Percentiles rank a stretch among this genome's conserved stretches.
These are phyloP conservation scores for Tautogolabrus adspersus DNA, from an alignment of 2,113 vertebrate genomes.

Conservation along the genomic window DNA sequence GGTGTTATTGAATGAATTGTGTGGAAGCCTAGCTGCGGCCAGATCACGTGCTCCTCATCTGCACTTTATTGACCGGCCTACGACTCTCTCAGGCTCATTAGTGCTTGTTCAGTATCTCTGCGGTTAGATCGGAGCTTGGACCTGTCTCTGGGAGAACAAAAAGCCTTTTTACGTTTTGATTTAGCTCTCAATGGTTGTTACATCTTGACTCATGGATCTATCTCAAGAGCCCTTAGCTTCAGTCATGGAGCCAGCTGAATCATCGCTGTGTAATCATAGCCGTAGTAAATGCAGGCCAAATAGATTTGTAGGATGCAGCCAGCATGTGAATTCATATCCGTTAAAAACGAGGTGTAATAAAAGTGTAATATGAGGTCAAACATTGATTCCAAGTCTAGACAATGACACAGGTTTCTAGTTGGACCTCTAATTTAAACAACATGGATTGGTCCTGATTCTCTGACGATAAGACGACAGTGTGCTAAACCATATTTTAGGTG, in stretches of 20 bases:
- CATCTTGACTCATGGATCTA: slow-evolving; percentile 11
- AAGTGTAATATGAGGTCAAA: slow-evolving; percentile 26
- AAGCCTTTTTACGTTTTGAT: slow-evolving; percentile 35
- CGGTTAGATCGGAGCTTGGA: slow-evolving; percentile 8
- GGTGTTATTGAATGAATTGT: slow-evolving; percentile 67
- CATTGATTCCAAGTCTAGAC: not conserved
- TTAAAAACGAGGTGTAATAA: not conserved
- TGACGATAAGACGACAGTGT: no score
- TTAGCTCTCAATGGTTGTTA: slow-evolving; percentile 20
- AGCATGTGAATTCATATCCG: slow-evolving; percentile 9
- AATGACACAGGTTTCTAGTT: slow-evolving; percentile 19
- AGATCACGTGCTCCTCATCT: slow-evolving; percentile 49
- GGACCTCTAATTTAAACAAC: no score
- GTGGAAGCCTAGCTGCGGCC: slow-evolving; percentile 37
- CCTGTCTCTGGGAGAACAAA: slow-evolving; percentile 41
- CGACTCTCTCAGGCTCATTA: slow-evolving; percentile 58
- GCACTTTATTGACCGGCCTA: slow-evolving; percentile 59
- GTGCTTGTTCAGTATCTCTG: slow-evolving; percentile 30
- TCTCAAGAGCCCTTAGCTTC: slow-evolving; percentile 28
- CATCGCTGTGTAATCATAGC: slow-evolving; percentile 29
- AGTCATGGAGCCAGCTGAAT: slow-evolving; percentile 35
- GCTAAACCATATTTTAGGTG: not conserved
- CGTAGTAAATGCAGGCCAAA: slow-evolving; percentile 13
- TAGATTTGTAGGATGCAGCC: slow-evolving; percentile 13
- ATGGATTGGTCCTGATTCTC: no score